Evolutionary conservation across 2,888 invertebrate species (phyloP).

Genomic region (Scaptodrosophila latifasciaeformis): DNA sequence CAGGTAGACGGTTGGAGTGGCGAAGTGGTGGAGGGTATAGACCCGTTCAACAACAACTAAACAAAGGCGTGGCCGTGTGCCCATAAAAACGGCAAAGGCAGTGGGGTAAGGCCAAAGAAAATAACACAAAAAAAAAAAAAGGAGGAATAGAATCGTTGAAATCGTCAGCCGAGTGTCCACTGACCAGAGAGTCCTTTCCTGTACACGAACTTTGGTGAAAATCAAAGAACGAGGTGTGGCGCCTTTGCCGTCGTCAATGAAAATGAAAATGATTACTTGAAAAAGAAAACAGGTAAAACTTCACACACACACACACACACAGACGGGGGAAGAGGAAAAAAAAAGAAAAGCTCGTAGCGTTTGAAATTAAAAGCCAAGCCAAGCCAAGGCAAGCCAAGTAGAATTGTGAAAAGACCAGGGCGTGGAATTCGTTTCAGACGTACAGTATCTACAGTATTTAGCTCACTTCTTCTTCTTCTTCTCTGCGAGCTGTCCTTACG

Average conservation of each 20-base stretch:
- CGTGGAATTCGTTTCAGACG: no score
- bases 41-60: conserved; percentile 25
- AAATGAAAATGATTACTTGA: conserved; percentile 51
- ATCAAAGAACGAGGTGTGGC: conserved; percentile 65
- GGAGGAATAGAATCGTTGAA: not conserved
- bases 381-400: conserved; percentile 12
- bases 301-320: no score
- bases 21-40: no score
- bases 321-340: conserved; percentile 18
- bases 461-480: no score
- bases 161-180: not conserved
- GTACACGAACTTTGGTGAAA: conserved; percentile 47
- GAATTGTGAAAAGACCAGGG: conserved; percentile 5
- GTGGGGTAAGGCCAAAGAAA: not conserved
- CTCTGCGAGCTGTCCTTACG: no score
- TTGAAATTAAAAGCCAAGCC: conserved; percentile 41
- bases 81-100: not conserved
- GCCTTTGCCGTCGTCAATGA: conserved; percentile 9
- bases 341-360: conserved; percentile 36
- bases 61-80: conserved; percentile 49
- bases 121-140: not conserved
- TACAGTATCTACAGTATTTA: no score
- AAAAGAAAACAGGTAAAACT: conserved; percentile 14
- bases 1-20: conserved; percentile 17
- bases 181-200: no score